Conservation (phyloP, 2,888 invertebrate species). For the Hypselothyrea guttata region DNA sequence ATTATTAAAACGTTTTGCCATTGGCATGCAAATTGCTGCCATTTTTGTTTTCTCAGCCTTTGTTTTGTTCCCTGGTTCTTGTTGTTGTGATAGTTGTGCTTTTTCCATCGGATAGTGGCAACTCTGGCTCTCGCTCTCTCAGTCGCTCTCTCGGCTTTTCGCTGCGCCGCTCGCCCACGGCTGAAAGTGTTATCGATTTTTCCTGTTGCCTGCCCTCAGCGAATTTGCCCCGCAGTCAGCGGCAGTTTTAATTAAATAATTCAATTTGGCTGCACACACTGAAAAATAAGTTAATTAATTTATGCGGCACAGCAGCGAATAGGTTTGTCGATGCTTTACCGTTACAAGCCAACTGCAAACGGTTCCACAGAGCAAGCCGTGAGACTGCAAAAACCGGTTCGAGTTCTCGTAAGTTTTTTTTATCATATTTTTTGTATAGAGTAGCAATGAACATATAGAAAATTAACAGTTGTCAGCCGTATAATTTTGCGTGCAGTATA, state of each 20-base stretch:
- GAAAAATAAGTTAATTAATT: constrained; percentile 9
- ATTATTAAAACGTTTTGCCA: constrained; percentile 40
- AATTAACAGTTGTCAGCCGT: constrained; percentile 1
- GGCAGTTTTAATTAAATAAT: constrained; percentile 21
- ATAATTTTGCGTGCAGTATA: constrained; percentile 12
- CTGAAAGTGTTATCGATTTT: constrained; percentile 60
- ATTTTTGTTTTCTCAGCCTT: constrained; percentile 7
- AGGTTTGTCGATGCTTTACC: constrained; percentile 9
- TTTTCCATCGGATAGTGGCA: too few species aligned
- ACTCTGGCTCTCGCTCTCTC: constrained; percentile 12
- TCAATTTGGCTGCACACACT: not conserved
- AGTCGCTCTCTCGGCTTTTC: constrained; percentile 8
- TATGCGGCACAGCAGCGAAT: constrained; percentile 9
- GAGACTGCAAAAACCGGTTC: constrained; percentile 44
- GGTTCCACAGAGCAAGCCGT: too few species aligned
- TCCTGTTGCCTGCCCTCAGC: constrained; percentile 45
- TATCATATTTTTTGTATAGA: too few species aligned
- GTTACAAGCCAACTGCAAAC: constrained; percentile 12
- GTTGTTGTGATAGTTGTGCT: constrained; percentile 4
- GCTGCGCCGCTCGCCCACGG: constrained; percentile 37
- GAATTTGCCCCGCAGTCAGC: constrained; percentile 45
- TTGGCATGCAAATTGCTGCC: constrained; percentile 34
- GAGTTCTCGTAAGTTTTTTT: not conserved
- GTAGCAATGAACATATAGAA: too few species aligned
- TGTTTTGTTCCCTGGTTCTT: constrained; percentile 11